Conservation (phyloP, 2,113 vertebrate species). For the Poicephalus gulielmi region DNA sequence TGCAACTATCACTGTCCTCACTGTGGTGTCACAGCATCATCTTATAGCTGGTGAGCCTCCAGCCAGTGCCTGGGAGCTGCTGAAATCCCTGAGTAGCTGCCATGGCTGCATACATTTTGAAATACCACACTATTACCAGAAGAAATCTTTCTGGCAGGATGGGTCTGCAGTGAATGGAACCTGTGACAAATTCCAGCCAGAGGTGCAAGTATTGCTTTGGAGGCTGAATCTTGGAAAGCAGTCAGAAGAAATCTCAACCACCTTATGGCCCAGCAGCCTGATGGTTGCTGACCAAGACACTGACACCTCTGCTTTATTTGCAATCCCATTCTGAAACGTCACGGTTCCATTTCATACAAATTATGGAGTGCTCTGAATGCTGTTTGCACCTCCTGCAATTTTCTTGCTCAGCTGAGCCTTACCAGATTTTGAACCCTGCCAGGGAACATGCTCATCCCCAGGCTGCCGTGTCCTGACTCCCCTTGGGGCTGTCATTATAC, state of each 20-base stretch:
- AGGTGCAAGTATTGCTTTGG: background rate
- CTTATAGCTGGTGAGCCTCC: background rate
- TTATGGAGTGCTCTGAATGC: too few relatives aligned
- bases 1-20: background rate
- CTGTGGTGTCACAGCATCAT: background rate
- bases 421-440: background rate
- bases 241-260: background rate
- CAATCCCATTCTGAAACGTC: background rate
- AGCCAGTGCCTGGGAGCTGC: background rate
- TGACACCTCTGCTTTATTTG: background rate
- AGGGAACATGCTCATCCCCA: rapidly evolving
- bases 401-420: background rate
- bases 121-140: background rate
- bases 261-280: background rate
- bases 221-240: background rate
- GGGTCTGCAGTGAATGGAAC: background rate
- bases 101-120: background rate
- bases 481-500: background rate
- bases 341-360: background rate
- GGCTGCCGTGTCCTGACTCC: background rate
- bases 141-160: background rate
- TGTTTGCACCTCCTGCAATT: background rate
- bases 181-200: background rate
- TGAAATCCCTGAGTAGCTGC: background rate
- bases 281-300: background rate